Conservation (phyloP, 2,888 invertebrate species). For the Kuschelorhynchus macadamiae region DNA sequence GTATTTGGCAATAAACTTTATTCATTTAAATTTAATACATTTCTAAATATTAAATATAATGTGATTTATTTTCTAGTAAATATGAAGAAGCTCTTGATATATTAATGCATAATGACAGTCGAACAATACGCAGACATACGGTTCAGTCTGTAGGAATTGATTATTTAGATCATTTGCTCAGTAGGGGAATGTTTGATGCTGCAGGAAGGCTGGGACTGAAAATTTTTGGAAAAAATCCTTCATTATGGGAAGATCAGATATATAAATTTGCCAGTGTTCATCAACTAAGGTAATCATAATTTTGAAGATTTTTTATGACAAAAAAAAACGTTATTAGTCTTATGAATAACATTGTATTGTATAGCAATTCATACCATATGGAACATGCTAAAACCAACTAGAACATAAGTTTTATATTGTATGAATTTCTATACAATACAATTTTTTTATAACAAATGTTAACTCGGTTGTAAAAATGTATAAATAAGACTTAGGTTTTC, state of each 20-base stretch:
- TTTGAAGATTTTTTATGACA: not conserved
- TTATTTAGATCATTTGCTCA: slow-evolving; percentile 87
- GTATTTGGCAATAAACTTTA: too few relatives aligned
- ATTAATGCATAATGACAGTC: slow-evolving; percentile 78
- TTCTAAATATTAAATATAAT: too few relatives aligned
- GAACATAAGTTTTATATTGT: too few relatives aligned
- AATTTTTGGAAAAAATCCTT: slow-evolving; percentile 86
- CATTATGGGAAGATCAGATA: slow-evolving; percentile 92
- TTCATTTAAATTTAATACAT: too few relatives aligned
- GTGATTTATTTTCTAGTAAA: slow-evolving; percentile 68
- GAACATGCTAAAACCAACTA: too few relatives aligned
- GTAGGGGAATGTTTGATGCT: slow-evolving; percentile 79
- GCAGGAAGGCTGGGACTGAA: slow-evolving; percentile 90
- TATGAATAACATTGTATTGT: too few relatives aligned
- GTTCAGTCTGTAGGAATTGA: slow-evolving; percentile 78
- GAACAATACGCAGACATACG: slow-evolving; percentile 70
- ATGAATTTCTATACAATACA: too few relatives aligned
- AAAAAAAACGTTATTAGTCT: not conserved
- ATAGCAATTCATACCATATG: too few relatives aligned
- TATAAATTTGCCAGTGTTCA: slow-evolving; percentile 89
- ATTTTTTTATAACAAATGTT: too few relatives aligned
- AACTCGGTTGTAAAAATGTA: too few relatives aligned
- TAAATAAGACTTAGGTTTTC: too few relatives aligned
- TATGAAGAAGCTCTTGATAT: slow-evolving; percentile 90
- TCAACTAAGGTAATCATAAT: slow-evolving; percentile 74